phyloP scores from a whole-genome alignment of 1,140 invertebrate species.

The Oreohelix idahoensis region DNA sequence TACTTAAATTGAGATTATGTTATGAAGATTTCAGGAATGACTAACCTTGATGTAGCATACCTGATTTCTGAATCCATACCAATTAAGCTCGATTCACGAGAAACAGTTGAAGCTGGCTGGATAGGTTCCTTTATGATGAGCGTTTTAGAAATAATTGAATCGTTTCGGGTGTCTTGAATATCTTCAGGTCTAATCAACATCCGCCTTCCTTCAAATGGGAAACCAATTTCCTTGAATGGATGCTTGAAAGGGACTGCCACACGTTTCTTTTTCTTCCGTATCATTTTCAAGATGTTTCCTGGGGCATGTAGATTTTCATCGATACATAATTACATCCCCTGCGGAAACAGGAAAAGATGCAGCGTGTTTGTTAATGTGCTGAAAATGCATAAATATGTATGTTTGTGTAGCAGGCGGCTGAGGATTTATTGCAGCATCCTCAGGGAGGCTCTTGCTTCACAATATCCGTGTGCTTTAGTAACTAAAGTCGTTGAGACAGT shows the following conservation, averaged over 20 bases:
- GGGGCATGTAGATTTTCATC: background rate
- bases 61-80: background rate
- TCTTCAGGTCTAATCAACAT: slow-evolving; percentile 1
- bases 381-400: too few relatives aligned
- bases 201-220: background rate
- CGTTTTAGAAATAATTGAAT: background rate
- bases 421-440: too few relatives aligned
- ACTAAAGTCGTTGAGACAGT: too few relatives aligned
- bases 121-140: background rate
- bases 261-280: background rate
- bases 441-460: too few relatives aligned
- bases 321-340: background rate
- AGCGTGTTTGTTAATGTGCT: too few relatives aligned
- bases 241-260: background rate
- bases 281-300: background rate
- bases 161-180: background rate
- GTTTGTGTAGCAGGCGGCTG: too few relatives aligned
- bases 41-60: background rate
- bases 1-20: too few relatives aligned
- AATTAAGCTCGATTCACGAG: background rate
- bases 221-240: background rate
- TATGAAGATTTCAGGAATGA: too few relatives aligned
- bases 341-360: background rate
- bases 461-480: too few relatives aligned
- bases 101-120: background rate